Evolutionary conservation across 2,888 invertebrate species (phyloP), one percentile per base, ranked within the genome.

Genomic region (Caenorhabditis macrosperma): DNA sequence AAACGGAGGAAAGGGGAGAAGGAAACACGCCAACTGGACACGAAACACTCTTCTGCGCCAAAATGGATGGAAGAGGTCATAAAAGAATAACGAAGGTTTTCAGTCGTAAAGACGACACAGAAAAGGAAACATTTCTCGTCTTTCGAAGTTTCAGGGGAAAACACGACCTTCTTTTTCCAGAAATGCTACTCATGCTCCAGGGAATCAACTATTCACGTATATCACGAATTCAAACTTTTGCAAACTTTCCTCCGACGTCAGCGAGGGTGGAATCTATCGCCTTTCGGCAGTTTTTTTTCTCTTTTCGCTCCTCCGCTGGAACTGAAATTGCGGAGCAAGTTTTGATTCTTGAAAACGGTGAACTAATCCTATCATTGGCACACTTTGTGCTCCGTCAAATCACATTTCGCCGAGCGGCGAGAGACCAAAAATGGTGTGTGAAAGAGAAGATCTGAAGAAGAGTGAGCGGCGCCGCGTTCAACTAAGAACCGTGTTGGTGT

Each of bases 141-240:
- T 48, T 17, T 2, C 9, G 20, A n/a, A 17, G 9, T 28, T 30
- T 17, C 54, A n/a, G n/a, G 20, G 17, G 30, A 30, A 54, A 9
- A 22, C 12, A 22, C 24, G 10, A 24, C 15, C 9, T 12, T 12
- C 48, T 50, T 33, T 17, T n/a, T 44, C 12, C 15, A 3, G 26
- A n/a, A 7, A 24, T 22, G 17, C 10, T 22, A 17, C 17, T 17
- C 30, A 17, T 30, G 17, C 33, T 30, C n/a, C 30, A 7, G 30
- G 1, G 54, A 33, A 54, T 54, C 54, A 33, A 54, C 17, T 33
- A 54, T 54, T 28, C 54, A 52, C 52, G 17, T 26, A n/a, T n/a
- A 54, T 66, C 66, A 66, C 54, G 28, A 55, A 71, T 71, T 71
- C 61, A 22, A 71, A 71, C 61, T 61, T 35, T 48, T 48, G 48